Evolutionary conservation across 2,113 vertebrate genomes (phyloP).

Genomic region (Dascyllus trimaculatus): DNA sequence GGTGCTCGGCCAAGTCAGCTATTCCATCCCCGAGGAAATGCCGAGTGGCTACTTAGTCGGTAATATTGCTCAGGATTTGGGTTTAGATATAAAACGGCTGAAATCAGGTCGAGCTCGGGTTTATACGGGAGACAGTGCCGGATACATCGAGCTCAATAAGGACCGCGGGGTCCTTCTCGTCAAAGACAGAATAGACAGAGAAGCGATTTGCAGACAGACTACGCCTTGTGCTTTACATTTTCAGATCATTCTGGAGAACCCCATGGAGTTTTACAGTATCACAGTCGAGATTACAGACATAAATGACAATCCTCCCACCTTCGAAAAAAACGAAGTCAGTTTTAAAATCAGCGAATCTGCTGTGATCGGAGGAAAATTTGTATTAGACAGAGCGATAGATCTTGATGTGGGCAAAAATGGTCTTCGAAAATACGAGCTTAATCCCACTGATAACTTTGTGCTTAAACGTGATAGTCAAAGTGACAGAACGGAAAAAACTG

Average conservation of each 20-base stretch:
- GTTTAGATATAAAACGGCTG: slow-evolving; percentile 75
- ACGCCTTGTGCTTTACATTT: slow-evolving; percentile 75
- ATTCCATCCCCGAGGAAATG: slow-evolving; percentile 75
- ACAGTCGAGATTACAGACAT: slow-evolving; percentile 76
- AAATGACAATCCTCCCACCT: slow-evolving; percentile 77
- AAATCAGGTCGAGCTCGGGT: slow-evolving; percentile 74
- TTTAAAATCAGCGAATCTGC: slow-evolving; percentile 70
- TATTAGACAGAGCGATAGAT: slow-evolving; percentile 50
- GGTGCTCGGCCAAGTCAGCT: slow-evolving; percentile 50
- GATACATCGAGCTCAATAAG: slow-evolving; percentile 74
- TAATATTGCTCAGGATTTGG: slow-evolving; percentile 81
- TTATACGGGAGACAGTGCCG: slow-evolving; percentile 76
- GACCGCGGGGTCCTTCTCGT: slow-evolving; percentile 61
- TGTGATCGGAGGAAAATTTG: slow-evolving; percentile 64
- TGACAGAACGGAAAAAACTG: slow-evolving; percentile 60
- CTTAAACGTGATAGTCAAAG: slow-evolving; percentile 71
- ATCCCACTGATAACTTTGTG: slow-evolving; percentile 73
- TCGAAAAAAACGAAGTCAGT: slow-evolving; percentile 54
- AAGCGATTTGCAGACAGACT: slow-evolving; percentile 81
- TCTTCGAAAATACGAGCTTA: slow-evolving; percentile 84
- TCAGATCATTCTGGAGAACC: slow-evolving; percentile 76
- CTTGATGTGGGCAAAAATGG: slow-evolving; percentile 61
- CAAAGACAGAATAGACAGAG: slow-evolving; percentile 81
- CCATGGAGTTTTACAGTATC: slow-evolving; percentile 71
- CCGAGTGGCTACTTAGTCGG: slow-evolving; percentile 81